A percentile compares a stretch with the other conserved stretches of the same genome.
These are phyloP conservation scores for Glossosoma conforme DNA, from an alignment of 1,140 invertebrate genomes.

Conservation along the genomic window DNA sequence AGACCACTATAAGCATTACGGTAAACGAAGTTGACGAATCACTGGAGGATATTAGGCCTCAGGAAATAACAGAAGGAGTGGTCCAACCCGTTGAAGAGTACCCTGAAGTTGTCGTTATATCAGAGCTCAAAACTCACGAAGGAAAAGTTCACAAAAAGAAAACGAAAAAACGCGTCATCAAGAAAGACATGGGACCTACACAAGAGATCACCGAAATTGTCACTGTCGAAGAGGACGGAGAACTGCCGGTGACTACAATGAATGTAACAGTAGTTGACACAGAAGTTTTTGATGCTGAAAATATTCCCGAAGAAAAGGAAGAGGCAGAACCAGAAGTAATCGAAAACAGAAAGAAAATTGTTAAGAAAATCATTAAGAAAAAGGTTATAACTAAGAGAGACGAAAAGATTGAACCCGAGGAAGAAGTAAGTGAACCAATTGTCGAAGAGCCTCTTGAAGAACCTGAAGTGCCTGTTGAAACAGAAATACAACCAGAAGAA, in stretches of 20 bases:
- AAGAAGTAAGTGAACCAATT: conserved; percentile 1
- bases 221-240: conserved; percentile 32
- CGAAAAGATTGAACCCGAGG: conserved; percentile 3
- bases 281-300: conserved; percentile 5
- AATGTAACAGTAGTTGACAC: conserved; percentile 25
- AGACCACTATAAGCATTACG: conserved; percentile 33
- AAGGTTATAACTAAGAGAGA: conserved; percentile 28
- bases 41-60: conserved; percentile 21
- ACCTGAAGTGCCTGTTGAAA: too few species aligned
- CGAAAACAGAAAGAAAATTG: conserved; percentile 5
- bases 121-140: conserved; percentile 23
- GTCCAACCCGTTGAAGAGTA: conserved; percentile 16
- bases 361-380: conserved; percentile 27
- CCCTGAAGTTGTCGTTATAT: conserved; percentile 15
- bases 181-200: conserved; percentile 19
- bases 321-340: conserved; percentile 6
- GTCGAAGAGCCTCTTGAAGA: conserved; percentile 7
- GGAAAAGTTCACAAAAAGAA: conserved; percentile 31
- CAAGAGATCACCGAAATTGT: conserved; percentile 32
- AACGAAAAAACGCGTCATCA: conserved; percentile 17
- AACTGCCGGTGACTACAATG: conserved; percentile 18
- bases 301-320: not conserved
- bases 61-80: conserved; percentile 10
- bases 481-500: too few species aligned
- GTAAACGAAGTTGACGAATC: conserved; percentile 31